These are phyloP conservation scores for Acrocephalus kingi DNA, from an alignment of 2,113 vertebrate genomes.

Conservation along the genomic window DNA sequence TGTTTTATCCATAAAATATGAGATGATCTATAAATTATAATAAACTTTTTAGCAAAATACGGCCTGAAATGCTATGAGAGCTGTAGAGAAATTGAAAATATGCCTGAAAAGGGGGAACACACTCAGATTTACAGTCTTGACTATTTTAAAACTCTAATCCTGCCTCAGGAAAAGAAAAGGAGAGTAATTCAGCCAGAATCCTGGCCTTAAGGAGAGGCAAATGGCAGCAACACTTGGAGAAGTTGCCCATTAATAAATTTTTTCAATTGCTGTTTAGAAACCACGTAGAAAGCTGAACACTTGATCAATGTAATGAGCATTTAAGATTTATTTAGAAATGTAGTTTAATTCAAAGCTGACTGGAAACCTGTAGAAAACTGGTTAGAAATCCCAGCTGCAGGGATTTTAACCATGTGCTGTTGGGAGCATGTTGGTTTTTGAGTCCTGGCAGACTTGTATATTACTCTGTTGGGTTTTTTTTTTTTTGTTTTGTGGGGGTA, in stretches of 20 bases:
- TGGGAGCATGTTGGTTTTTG: not conserved
- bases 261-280: not conserved
- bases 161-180: not conserved
- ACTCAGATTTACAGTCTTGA: not conserved
- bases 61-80: not conserved
- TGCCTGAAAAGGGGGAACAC: not conserved
- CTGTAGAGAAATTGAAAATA: not conserved
- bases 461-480: not conserved
- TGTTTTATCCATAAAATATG: not conserved
- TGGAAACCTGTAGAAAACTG: not conserved
- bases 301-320: not conserved
- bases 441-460: not conserved
- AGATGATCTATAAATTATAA: not conserved
- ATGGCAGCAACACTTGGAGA: not conserved
- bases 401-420: not conserved
- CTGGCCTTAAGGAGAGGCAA: not conserved
- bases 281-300: not conserved
- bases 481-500: no score
- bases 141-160: not conserved
- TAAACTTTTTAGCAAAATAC: not conserved
- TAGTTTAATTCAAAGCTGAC: not conserved
- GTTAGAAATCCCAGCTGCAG: not conserved
- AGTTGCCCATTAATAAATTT: not conserved
- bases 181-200: not conserved
- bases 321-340: not conserved